Percentiles rank a stretch among this genome's conserved stretches.
These are phyloP conservation scores for Diaprepes abbreviatus DNA, from an alignment of 2,888 invertebrate genomes.

Conservation along the genomic window DNA sequence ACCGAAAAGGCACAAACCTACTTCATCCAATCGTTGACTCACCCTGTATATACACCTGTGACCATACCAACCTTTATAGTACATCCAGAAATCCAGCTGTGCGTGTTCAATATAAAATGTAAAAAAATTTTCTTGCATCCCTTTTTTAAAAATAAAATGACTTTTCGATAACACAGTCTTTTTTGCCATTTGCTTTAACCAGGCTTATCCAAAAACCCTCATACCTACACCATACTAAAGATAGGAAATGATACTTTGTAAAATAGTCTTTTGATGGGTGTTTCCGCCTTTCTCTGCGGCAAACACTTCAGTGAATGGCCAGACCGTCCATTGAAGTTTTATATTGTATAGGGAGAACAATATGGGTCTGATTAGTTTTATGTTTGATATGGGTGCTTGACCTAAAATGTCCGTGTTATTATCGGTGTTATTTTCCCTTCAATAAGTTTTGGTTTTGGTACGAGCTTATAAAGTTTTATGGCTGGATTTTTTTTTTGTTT, in stretches of 20 bases:
- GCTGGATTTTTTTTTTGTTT: neutral
- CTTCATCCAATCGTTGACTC: no score
- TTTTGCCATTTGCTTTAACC: neutral
- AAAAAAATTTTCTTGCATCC: no score
- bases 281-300: constrained; percentile 20
- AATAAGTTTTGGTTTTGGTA: neutral
- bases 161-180: no score
- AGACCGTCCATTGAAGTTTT: constrained; percentile 12
- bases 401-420: constrained; percentile 15
- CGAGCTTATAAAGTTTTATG: constrained; percentile 6
- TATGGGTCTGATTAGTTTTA: constrained; percentile 19
- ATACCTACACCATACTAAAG: constrained; percentile 12
- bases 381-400: constrained; percentile 18
- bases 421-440: no score
- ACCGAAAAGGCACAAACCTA: no score
- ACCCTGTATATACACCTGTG: no score
- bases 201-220: neutral
- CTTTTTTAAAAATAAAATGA: no score
- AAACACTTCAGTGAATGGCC: constrained; percentile 29
- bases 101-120: no score
- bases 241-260: constrained; percentile 20
- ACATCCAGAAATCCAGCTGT: no score
- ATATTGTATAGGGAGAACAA: constrained; percentile 21
- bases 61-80: no score
- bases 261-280: constrained; percentile 18